phyloP scores from a whole-genome alignment of 2,113 vertebrate genomes.

The Pimephales promelas region DNA sequence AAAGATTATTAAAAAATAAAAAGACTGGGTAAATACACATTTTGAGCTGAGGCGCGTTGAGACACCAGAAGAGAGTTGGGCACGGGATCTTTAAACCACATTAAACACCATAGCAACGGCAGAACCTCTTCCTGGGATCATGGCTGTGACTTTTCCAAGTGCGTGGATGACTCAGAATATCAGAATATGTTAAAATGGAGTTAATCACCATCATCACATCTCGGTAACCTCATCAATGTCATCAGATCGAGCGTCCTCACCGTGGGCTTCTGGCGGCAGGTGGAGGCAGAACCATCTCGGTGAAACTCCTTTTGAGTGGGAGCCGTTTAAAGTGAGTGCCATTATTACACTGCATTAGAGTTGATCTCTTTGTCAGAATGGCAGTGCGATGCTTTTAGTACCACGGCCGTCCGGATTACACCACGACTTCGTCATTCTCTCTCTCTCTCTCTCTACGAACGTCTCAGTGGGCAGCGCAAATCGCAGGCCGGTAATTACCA shows the following conservation, averaged over 20 bases:
- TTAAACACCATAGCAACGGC: background rate
- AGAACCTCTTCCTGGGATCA: background rate
- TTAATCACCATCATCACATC: background rate
- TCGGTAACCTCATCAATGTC: background rate
- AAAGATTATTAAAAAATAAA: no score
- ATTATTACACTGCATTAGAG: constrained; percentile 37
- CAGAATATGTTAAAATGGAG: background rate
- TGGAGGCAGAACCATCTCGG: background rate
- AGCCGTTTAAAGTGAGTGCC: constrained; percentile 22
- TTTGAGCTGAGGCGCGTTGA: background rate
- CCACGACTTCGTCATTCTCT: constrained; percentile 38
- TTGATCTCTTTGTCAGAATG: constrained; percentile 39
- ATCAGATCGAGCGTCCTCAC: constrained; percentile 14
- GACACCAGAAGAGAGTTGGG: background rate
- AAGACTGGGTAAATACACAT: background rate
- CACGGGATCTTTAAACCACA: background rate
- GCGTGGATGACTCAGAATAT: background rate
- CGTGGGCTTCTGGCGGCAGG: background rate
- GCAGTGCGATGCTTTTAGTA: constrained; percentile 21
- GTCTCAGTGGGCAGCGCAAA: constrained; percentile 26
- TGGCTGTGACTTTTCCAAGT: background rate
- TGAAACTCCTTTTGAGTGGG: constrained; percentile 18
- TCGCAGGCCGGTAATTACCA: constrained; percentile 36
- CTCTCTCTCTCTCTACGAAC: background rate
- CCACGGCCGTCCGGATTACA: constrained; percentile 6